Evolutionary conservation across 2,888 invertebrate species (phyloP), one percentile per base, ranked within the genome.

Genomic region (Drosophila putrida): DNA sequence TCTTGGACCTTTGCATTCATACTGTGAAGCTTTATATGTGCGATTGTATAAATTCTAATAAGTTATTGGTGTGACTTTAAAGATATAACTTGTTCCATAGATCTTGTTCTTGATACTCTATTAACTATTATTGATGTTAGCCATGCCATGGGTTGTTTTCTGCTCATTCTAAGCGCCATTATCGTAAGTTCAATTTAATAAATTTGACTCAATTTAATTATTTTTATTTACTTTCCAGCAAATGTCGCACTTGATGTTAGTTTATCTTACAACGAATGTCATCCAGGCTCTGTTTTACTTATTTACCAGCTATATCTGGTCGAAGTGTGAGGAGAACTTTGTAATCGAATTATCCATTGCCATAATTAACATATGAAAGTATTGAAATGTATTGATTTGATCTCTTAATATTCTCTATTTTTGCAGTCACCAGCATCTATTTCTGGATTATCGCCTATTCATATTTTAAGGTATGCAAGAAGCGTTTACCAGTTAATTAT

Each of bases 371-470:
- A 49, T 70, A 36, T 11, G 71, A 44, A 11, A 70, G 71, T 68
- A 53, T 35, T 2, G 31, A 4, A 8, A 35, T 13, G 2, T 54
- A 28, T 10, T 39, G 11, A 8, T 20, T 1, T 25, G 13, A 4
- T 27, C 0, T 8, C 1, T 10, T 6, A n/a, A 6, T 27, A 4
- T 6, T 31, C 9, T 13, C 13, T 4, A 2, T 62, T 4, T 1
- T 31, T 46, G 2, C 25, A 77, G 77, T 47, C 1, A 0, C 31
- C 0, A 38, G 68, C 35, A 0, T 78, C 5, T 82, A 82, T 41
- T 69, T 75, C 35, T 71, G 64, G 75, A 0, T 71, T 1, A 57
- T 75, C 8, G 66, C 72, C 6, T 51, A 54, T 20, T 66, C 68
- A 0, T 71, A 35, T 27, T 62, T 53, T 6, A 15, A 6, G 13